Base-by-base conservation (phyloP, 1,140 invertebrate genomes). In the Drosophila trapezifrons region DNA sequence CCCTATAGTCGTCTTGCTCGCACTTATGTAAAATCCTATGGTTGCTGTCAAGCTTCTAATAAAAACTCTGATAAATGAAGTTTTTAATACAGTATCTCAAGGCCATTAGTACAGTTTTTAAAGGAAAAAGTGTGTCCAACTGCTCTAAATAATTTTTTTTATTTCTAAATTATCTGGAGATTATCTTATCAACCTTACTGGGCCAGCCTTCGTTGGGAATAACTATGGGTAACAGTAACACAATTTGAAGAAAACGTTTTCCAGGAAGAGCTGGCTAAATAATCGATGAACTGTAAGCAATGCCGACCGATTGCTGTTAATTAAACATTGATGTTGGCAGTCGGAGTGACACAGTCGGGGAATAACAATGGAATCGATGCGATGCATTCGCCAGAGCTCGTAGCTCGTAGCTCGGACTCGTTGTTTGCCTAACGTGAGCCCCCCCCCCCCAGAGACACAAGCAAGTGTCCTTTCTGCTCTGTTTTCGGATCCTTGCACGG, bases 321-420 rank as follows among this genome's bases (percentile, higher is more conserved):
- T 54, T 54, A 54, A 54, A 54, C 51, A 54, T 54, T 54, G 51
- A 54, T 54, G 51, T 20, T 22, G 51, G 35, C 32, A 54, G 47
- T 51, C 18, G 47, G 15, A 22, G 51, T 32, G 51, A 54, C 51
- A 37, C 51, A 54, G 37, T 22, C 32, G 32, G 32, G 29, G 51
- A 54, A 37, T 54, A 54, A 54, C 51, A 54, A 54, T 54, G 51
- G 37, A 38, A 6, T n/a, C 37, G 37, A 38, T n/a, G 29, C 49
- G 18, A 20, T 37, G 51, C 27, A 51, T 51, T 29, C 47, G 27
- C 29, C 20, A 20, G 49, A 15, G 25, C 45, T 47, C 20, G 1
- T 17, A n/a, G 15, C n/a, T 32, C 20, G n/a, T 17, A 29, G 56
- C 37, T 20, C 4, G 6, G 51, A n/a, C 17, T 29, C 15, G 37